Evolutionary conservation across 1,140 invertebrate species (phyloP).

Genomic region (Colletes latitarsis): DNA sequence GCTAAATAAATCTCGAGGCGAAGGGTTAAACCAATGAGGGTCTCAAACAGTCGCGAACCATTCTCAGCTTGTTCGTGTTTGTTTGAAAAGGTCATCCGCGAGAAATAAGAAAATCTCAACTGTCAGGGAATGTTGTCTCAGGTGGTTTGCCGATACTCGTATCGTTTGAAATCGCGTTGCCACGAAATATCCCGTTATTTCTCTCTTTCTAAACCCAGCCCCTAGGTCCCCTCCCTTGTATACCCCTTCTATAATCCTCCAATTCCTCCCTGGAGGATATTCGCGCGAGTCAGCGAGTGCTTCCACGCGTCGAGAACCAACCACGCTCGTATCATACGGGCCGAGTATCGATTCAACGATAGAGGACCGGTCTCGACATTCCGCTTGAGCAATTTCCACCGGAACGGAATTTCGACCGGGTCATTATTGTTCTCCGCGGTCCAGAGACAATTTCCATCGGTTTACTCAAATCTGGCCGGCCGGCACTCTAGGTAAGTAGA

Average conservation of each 20-base stretch:
- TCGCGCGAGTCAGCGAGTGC: slow-evolving; percentile 42
- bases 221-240: background rate
- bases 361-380: slow-evolving; percentile 66
- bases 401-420: slow-evolving; percentile 67
- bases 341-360: slow-evolving; percentile 69
- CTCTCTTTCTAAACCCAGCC: too few relatives aligned
- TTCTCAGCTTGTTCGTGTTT: too few relatives aligned
- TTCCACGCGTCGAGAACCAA: slow-evolving; percentile 51
- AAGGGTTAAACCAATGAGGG: too few relatives aligned
- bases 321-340: slow-evolving; percentile 43
- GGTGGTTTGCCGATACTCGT: slow-evolving; percentile 35
- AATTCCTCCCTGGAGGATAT: slow-evolving; percentile 33
- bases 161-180: slow-evolving; percentile 31
- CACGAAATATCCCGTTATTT: slow-evolving; percentile 30
- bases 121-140: slow-evolving; percentile 16
- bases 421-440: slow-evolving; percentile 70
- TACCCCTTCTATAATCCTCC: background rate
- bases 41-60: too few relatives aligned
- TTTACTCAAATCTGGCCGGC: slow-evolving; percentile 58
- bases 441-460: slow-evolving; percentile 70
- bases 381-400: slow-evolving; percentile 68
- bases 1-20: too few relatives aligned
- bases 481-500: slow-evolving; percentile 35
- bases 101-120: slow-evolving; percentile 16
- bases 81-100: too few relatives aligned